Evolutionary conservation across 2,113 vertebrate genomes (phyloP).

Genomic region (Anarhynchus alexandrinus): DNA sequence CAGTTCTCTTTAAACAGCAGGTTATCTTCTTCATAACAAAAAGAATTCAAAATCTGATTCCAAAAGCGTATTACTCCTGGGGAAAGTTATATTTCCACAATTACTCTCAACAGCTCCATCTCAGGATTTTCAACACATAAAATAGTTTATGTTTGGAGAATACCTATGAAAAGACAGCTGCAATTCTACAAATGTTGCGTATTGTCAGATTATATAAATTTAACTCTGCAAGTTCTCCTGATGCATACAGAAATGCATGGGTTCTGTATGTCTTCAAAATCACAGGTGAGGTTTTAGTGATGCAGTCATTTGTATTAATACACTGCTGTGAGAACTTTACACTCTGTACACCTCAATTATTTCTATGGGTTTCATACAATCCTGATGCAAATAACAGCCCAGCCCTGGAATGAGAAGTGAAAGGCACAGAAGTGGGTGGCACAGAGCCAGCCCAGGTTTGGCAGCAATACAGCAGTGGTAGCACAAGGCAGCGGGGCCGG

Average conservation of each 20-base stretch:
- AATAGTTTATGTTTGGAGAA: background rate
- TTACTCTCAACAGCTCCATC: background rate
- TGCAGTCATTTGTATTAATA: background rate
- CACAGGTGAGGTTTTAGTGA: background rate
- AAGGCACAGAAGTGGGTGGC: background rate
- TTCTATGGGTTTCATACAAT: background rate
- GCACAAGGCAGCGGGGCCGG: accelerated
- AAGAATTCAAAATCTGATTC: background rate
- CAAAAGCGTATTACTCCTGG: background rate
- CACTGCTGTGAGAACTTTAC: background rate
- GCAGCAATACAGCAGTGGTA: background rate
- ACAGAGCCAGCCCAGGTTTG: background rate
- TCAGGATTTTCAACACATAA: background rate
- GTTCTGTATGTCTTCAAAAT: background rate
- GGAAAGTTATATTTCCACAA: background rate
- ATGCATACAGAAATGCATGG: background rate
- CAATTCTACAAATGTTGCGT: background rate
- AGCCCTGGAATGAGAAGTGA: background rate
- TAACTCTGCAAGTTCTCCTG: background rate
- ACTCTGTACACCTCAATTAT: background rate
- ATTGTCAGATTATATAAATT: background rate
- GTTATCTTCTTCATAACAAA: background rate
- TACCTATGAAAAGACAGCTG: conserved; percentile 9
- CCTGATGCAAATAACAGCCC: background rate
- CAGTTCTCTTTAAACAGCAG: background rate